Evolutionary conservation across 2,888 invertebrate genomes (phyloP).

Genomic region (Therioaphis trifolii): DNA sequence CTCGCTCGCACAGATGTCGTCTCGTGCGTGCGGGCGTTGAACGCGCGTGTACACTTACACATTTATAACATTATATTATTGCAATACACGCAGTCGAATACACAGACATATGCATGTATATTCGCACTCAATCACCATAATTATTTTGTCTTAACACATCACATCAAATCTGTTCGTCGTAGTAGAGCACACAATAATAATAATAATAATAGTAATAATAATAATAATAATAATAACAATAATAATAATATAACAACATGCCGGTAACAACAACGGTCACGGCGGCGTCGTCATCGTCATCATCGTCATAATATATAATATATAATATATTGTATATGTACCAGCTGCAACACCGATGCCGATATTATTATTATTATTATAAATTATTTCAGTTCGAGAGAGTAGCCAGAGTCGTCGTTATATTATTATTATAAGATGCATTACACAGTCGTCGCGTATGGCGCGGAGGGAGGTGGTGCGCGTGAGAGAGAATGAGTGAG

Average conservation of each 20-base stretch:
- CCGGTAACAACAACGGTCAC: not conserved
- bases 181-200: not conserved
- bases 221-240: too few species aligned
- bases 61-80: too few species aligned
- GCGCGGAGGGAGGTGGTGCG: not conserved
- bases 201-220: not conserved
- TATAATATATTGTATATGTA: too few species aligned
- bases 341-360: not conserved
- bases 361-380: not conserved
- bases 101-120: not conserved
- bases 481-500: too few species aligned
- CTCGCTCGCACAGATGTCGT: not conserved
- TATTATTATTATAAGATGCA: not conserved
- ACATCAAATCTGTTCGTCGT: too few species aligned
- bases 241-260: too few species aligned
- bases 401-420: not conserved
- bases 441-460: slow-evolving; percentile 2
- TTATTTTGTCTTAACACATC: too few species aligned
- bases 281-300: not conserved
- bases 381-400: not conserved
- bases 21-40: not conserved
- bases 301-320: too few species aligned
- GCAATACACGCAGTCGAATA: not conserved
- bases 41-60: not conserved
- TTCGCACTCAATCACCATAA: too few species aligned